Evolutionary conservation across 1,140 invertebrate species (phyloP).

Genomic region (Melipona quadrifasciata): DNA sequence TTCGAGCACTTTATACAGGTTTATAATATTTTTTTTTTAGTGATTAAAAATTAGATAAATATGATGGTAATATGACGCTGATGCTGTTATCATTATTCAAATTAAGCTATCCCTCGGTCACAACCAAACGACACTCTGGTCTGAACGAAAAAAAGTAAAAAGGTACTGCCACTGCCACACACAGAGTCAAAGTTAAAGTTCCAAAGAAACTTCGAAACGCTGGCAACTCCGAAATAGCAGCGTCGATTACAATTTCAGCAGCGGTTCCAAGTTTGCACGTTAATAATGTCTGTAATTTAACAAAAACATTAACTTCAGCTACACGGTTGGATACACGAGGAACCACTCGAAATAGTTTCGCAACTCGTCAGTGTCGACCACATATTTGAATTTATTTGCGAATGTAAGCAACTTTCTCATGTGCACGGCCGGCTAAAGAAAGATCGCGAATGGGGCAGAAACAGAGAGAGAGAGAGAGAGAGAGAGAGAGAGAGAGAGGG

Average conservation of each 20-base stretch:
- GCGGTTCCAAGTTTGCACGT: not conserved
- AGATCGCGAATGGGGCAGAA: slow-evolving; percentile 28
- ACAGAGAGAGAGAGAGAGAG: slow-evolving; percentile 31
- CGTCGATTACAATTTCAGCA: not conserved
- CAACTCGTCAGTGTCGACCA: slow-evolving; percentile 51
- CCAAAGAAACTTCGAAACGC: not conserved
- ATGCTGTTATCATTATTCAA: not conserved
- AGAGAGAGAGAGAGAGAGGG: slow-evolving; percentile 24
- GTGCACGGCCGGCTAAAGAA: slow-evolving; percentile 16
- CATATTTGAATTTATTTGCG: slow-evolving; percentile 63
- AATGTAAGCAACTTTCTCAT: slow-evolving; percentile 51
- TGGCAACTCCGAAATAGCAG: not conserved
- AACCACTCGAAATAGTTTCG: slow-evolving; percentile 53
- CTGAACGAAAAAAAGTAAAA: not conserved
- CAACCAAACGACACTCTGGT: not conserved
- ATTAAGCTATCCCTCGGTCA: not conserved
- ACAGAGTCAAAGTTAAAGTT: too few species aligned
- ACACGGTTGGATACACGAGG: slow-evolving; percentile 36
- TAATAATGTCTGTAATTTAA: slow-evolving; percentile 1
- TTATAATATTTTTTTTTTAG: not conserved
- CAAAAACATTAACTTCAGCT: slow-evolving; percentile 49
- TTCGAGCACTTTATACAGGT: not conserved
- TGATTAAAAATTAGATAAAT: not conserved
- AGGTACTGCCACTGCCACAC: too few species aligned
- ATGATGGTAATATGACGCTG: not conserved